Evolutionary conservation across 2,888 invertebrate genomes (phyloP).

Genomic region (Drosophila conformis): DNA sequence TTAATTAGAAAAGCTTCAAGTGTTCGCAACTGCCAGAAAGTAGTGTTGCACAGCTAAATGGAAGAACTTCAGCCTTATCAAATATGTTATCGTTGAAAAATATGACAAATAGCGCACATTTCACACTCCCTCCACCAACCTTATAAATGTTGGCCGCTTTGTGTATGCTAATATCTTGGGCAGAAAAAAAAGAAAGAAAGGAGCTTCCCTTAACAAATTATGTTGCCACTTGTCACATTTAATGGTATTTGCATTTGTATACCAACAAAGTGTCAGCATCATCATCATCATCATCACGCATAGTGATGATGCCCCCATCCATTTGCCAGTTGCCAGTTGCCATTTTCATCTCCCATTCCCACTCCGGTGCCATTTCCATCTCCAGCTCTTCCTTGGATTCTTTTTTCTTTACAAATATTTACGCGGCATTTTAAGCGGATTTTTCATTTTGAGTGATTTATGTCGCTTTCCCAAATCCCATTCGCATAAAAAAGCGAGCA

Average conservation of each 20-base stretch:
- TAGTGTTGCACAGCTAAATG: constrained; percentile 28
- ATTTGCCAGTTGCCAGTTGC: constrained; percentile 10
- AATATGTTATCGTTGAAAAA: constrained; percentile 82
- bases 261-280: constrained; percentile 75
- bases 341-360: constrained; percentile 7
- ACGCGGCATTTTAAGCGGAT: constrained; percentile 79
- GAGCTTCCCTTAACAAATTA: constrained; percentile 77
- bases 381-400: constrained; percentile 42
- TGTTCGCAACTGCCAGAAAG: constrained; percentile 10
- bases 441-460: constrained; percentile 80
- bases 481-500: constrained; percentile 49
- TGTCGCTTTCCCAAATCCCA: constrained; percentile 69
- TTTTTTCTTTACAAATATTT: constrained; percentile 77
- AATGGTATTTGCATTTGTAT: constrained; percentile 82
- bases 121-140: constrained; percentile 29
- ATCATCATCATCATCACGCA: constrained; percentile 70
- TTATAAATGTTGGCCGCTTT: constrained; percentile 69
- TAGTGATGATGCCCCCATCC: constrained; percentile 37
- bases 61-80: constrained; percentile 27
- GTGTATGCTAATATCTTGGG: constrained; percentile 79
- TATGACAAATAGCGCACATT: constrained; percentile 78
- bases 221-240: constrained; percentile 82
- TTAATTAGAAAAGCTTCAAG: constrained; percentile 56
- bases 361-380: not conserved
- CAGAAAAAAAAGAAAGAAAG: constrained; percentile 24